A percentile compares a stretch with the other conserved stretches of the same genome.
Evolutionary conservation across 92 coral and sea anemone species (phyloP).

Genomic region (Paramuricea clavata): DNA sequence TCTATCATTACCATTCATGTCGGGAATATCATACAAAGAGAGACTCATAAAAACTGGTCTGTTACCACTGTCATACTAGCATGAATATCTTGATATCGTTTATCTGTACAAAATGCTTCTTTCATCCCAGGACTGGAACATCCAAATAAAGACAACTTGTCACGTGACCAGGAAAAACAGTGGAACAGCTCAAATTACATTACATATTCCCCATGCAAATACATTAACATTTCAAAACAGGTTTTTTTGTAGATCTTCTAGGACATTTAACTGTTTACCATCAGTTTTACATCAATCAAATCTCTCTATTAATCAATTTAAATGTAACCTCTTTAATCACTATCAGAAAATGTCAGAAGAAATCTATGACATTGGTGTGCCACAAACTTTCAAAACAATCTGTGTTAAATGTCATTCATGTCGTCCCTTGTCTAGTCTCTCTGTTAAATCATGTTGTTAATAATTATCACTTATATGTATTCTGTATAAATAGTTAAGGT

Average conservation of each 20-base stretch:
- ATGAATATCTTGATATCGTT: neutral
- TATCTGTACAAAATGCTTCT: neutral
- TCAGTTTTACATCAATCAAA: neutral
- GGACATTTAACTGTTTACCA: conserved; percentile 2
- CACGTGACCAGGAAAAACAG: neutral
- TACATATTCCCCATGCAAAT: neutral
- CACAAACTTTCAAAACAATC: neutral
- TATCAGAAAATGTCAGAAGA: neutral
- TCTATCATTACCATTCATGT: neutral
- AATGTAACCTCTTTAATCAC: neutral
- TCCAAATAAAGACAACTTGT: neutral
- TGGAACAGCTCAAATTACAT: neutral
- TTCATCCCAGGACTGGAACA: neutral
- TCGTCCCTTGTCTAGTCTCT: neutral
- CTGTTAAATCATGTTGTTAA: no score
- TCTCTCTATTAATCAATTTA: neutral
- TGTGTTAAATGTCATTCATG: neutral
- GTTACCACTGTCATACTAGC: neutral
- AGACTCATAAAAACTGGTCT: neutral
- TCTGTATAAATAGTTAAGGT: no score
- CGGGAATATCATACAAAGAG: neutral
- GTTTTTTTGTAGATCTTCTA: neutral
- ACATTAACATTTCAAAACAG: neutral
- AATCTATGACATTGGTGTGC: neutral
- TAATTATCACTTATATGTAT: no score